Conservation (phyloP, 2,797 vertebrate species). For the Lepilemur ruficaudatus region DNA sequence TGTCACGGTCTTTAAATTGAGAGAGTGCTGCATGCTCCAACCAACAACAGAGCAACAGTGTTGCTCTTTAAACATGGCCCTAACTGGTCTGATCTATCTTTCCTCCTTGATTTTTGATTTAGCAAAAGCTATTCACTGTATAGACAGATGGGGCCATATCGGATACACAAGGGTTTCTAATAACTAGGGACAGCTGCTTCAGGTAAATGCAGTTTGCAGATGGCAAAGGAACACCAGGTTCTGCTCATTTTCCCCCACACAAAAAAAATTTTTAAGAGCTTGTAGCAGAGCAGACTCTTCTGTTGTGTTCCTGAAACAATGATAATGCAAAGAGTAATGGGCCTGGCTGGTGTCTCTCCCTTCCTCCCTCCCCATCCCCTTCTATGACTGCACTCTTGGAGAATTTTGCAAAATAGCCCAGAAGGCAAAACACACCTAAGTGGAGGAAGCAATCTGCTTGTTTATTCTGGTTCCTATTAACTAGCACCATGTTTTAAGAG, state of each 20-base stretch:
- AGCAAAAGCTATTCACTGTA: slow-evolving; percentile 56
- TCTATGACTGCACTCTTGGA: slow-evolving; percentile 29
- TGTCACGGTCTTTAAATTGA: slow-evolving; percentile 57
- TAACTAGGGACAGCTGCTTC: slow-evolving; percentile 79
- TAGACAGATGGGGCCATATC: slow-evolving; percentile 66
- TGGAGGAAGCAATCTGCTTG: slow-evolving; percentile 69
- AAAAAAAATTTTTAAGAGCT: slow-evolving; percentile 64
- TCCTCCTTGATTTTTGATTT: slow-evolving; percentile 61
- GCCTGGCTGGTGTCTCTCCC: neutral
- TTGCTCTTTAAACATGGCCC: neutral
- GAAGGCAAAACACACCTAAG: slow-evolving; percentile 55
- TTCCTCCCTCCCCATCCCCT: neutral
- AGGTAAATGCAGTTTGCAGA: slow-evolving; percentile 83
- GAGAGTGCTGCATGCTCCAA: neutral
- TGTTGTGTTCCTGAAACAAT: neutral
- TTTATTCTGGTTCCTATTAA: slow-evolving; percentile 73
- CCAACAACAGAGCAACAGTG: neutral
- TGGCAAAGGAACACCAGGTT: slow-evolving; percentile 69
- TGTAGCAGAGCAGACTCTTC: slow-evolving; percentile 45
- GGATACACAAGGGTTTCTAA: slow-evolving; percentile 46
- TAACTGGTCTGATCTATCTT: neutral
- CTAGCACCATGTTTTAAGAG: slow-evolving; percentile 52
- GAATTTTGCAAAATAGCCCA: slow-evolving; percentile 61
- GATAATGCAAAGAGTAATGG: slow-evolving; percentile 21
- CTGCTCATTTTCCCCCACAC: slow-evolving; percentile 65